A percentile compares a stretch with the other conserved stretches of the same genome.
Evolutionary conservation across 2,113 vertebrate species (phyloP).

Genomic region (Cynocephalus volans): DNA sequence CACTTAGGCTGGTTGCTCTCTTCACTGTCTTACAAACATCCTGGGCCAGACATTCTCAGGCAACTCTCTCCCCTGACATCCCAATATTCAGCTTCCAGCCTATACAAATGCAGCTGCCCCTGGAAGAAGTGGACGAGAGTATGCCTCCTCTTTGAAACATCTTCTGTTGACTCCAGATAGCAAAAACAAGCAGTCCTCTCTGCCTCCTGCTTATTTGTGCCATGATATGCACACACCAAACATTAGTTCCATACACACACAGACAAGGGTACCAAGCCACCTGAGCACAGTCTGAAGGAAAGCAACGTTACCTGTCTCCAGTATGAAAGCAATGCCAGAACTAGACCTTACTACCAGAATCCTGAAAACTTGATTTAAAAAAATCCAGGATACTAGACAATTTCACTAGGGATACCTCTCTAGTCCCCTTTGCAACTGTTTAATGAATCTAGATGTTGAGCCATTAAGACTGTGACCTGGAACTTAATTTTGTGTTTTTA

Average conservation of each 20-base stretch:
- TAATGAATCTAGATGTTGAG: neutral
- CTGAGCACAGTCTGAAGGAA: neutral
- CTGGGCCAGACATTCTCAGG: neutral
- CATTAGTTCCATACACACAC: neutral
- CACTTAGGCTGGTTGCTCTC: neutral
- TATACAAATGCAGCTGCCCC: neutral
- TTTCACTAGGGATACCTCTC: neutral
- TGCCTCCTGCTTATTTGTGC: neutral
- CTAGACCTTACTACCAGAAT: neutral
- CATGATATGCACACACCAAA: neutral
- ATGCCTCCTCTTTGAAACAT: neutral
- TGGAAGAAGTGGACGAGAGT: neutral
- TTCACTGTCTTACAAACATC: neutral
- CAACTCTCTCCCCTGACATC: neutral
- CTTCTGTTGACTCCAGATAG: neutral
- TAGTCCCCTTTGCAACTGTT: neutral
- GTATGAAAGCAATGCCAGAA: neutral
- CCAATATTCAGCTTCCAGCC: neutral
- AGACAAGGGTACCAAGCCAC: neutral
- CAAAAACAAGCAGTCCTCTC: neutral
- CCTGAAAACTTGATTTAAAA: conserved; percentile 3
- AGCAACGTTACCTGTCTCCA: neutral
- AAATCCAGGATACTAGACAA: neutral
- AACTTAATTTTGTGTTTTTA: conserved; percentile 41
- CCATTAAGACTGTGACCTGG: neutral